Percentiles rank a stretch among this genome's conserved stretches.
phyloP scores from a whole-genome alignment of 2,888 invertebrate genomes.

The Pheosia tremula region DNA sequence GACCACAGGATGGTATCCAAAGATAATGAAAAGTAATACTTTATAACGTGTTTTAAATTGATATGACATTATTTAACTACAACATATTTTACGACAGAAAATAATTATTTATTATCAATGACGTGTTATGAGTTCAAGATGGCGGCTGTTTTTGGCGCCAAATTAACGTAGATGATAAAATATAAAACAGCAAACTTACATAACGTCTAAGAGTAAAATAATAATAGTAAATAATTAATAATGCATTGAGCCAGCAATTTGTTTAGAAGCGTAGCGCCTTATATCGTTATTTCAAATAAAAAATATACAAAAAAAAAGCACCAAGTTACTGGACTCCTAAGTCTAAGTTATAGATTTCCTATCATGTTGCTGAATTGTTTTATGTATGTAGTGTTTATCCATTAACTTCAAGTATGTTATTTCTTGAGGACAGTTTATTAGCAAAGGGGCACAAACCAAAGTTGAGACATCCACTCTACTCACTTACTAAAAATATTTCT shows the following conservation, averaged over 20 bases:
- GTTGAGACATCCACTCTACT: not conserved
- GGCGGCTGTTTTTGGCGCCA: slow-evolving; percentile 29
- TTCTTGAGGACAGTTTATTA: too few relatives aligned
- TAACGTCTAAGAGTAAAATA: slow-evolving; percentile 33
- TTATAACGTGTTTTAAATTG: slow-evolving; percentile 8
- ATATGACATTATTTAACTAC: slow-evolving; percentile 17
- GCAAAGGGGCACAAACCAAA: slow-evolving; percentile 8
- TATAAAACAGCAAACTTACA: slow-evolving; percentile 47
- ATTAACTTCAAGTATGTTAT: too few relatives aligned
- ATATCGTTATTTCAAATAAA: slow-evolving; percentile 46
- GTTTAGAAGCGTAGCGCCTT: slow-evolving; percentile 62
- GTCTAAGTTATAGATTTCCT: slow-evolving; percentile 30
- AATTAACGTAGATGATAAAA: slow-evolving; percentile 23
- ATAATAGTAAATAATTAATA: slow-evolving; percentile 50
- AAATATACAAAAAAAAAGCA: slow-evolving; percentile 54
- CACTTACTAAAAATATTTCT: too few relatives aligned
- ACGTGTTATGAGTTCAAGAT: slow-evolving; percentile 33
- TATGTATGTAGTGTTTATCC: too few relatives aligned
- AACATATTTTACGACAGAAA: slow-evolving; percentile 18
- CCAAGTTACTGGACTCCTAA: slow-evolving; percentile 61
- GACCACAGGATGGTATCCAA: slow-evolving; percentile 44
- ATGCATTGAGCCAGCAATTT: slow-evolving; percentile 70
- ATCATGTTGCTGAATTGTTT: slow-evolving; percentile 20
- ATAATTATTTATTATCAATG: slow-evolving; percentile 15
- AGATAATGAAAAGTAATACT: slow-evolving; percentile 36